These are phyloP conservation scores for Cynodonichthys magdalenae DNA, from an alignment of 2,797 vertebrate genomes.

Conservation along the genomic window DNA sequence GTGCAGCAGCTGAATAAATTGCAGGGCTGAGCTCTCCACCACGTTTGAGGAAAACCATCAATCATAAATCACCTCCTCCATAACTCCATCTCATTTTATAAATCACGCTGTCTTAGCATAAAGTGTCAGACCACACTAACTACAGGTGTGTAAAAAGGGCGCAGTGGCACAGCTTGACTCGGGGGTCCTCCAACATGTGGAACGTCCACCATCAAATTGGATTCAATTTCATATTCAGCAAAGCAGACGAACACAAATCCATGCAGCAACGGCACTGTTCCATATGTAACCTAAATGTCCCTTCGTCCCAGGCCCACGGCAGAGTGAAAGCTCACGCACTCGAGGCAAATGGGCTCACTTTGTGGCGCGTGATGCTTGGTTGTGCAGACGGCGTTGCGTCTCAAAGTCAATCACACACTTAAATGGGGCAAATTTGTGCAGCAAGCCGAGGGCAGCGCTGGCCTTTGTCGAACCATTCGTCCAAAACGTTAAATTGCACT, in stretches of 20 bases:
- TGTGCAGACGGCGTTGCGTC: conserved; percentile 19
- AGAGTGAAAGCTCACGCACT: conserved; percentile 51
- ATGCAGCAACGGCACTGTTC: conserved; percentile 50
- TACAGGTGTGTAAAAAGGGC: conserved; percentile 15
- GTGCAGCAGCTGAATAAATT: background rate
- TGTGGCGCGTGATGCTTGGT: conserved; percentile 42
- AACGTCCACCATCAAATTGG: conserved; percentile 43
- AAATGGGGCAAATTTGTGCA: conserved; percentile 70
- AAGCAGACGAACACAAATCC: conserved; percentile 55
- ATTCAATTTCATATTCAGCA: conserved; percentile 70
- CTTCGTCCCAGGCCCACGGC: conserved; percentile 59
- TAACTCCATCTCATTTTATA: conserved; percentile 1
- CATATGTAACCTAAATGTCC: conserved; percentile 78
- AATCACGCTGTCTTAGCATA: conserved; percentile 6
- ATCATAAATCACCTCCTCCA: background rate
- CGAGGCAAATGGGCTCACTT: conserved; percentile 52
- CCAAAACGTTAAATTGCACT: conserved; percentile 52
- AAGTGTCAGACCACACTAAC: conserved; percentile 25
- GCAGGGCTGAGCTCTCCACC: background rate
- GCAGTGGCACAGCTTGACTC: conserved; percentile 19
- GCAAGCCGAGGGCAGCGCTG: conserved; percentile 43
- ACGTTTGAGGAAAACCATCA: background rate
- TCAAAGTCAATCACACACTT: conserved; percentile 56
- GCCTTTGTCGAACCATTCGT: conserved; percentile 68
- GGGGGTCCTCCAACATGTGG: conserved; percentile 15